Conservation (phyloP, 1,140 invertebrate species). For the Hyles euphorbiae region DNA sequence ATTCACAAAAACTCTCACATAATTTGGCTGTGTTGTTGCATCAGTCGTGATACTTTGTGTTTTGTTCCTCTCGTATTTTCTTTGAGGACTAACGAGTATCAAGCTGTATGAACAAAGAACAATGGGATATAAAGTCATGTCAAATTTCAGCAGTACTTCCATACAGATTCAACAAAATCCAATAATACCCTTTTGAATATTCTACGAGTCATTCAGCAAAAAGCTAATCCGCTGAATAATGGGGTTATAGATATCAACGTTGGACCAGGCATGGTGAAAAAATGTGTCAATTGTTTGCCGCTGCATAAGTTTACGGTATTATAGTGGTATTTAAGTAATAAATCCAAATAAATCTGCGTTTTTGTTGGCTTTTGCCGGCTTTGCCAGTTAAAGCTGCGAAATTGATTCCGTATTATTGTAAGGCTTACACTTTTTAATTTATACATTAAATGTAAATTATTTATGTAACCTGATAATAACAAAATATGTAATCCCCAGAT, state of each 20-base stretch:
- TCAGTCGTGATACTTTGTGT: background rate
- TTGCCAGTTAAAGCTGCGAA: background rate
- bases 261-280: conserved; percentile 59
- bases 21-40: too few relatives aligned
- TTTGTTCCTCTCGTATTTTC: background rate
- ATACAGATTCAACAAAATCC: conserved; percentile 56
- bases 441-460: conserved; percentile 1
- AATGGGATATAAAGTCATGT: conserved; percentile 27
- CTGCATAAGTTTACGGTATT: conserved; percentile 34
- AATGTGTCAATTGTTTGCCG: conserved; percentile 58
- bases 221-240: conserved; percentile 73
- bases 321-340: conserved; percentile 35
- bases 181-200: conserved; percentile 72
- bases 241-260: conserved; percentile 69
- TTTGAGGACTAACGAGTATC: conserved; percentile 9
- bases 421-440: background rate
- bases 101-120: conserved; percentile 19
- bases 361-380: conserved; percentile 33
- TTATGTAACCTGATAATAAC: too few relatives aligned
- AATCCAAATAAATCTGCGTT: conserved; percentile 29
- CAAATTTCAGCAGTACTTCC: conserved; percentile 36
- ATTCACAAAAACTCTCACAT: too few relatives aligned
- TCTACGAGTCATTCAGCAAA: conserved; percentile 64
- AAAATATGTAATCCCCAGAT: too few relatives aligned
- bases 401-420: too few relatives aligned